Percentiles rank a stretch among this genome's conserved stretches.
Evolutionary conservation across 2,888 invertebrate genomes (phyloP).

Genomic region (Cantharis nigra): DNA sequence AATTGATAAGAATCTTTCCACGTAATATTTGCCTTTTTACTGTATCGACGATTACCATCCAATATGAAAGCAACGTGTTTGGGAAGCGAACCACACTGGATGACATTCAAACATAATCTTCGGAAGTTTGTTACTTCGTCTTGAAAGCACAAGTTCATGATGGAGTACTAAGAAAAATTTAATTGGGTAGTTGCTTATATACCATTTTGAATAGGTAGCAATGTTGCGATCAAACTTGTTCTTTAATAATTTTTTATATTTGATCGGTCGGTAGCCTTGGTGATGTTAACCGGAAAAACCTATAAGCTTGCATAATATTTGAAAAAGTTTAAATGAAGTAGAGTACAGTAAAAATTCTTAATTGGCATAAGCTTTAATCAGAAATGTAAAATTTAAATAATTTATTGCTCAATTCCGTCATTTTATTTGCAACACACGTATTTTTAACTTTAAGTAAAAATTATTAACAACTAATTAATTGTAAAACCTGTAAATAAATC

Average conservation of each 20-base stretch:
- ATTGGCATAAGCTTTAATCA: no score
- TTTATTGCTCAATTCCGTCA: no score
- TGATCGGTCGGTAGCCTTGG: no score
- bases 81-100: conserved; percentile 84
- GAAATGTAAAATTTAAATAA: no score
- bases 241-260: neutral
- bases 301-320: no score
- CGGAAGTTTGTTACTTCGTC: conserved; percentile 61
- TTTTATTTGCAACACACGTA: no score
- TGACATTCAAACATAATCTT: conserved; percentile 70
- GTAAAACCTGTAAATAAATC: no score
- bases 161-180: neutral
- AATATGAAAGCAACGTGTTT: conserved; percentile 96
- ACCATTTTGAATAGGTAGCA: neutral
- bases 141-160: neutral
- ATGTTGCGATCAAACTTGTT: neutral
- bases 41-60: conserved; percentile 97
- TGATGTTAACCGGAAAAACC: no score
- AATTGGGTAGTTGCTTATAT: neutral
- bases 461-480: no score
- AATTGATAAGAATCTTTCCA: conserved; percentile 81
- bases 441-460: no score
- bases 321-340: no score
- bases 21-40: conserved; percentile 75
- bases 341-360: no score